phyloP scores from a whole-genome alignment of 2,113 vertebrate species.

The Cavia aperea region DNA sequence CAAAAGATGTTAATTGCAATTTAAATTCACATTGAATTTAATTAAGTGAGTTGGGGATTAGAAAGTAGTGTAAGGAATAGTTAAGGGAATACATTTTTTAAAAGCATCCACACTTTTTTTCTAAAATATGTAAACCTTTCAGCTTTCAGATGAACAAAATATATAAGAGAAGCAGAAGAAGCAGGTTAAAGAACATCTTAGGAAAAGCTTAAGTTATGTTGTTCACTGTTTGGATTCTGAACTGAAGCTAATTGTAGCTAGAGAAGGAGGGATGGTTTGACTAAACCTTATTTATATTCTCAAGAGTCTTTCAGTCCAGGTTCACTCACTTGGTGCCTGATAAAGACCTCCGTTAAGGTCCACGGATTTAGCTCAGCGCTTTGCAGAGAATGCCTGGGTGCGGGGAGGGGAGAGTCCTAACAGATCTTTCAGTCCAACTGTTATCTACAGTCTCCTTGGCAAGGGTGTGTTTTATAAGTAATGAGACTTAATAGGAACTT shows the following conservation, averaged over 20 bases:
- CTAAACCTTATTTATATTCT: constrained; percentile 44
- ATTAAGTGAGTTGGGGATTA: constrained; percentile 72
- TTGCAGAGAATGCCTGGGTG: neutral
- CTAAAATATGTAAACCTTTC: constrained; percentile 57
- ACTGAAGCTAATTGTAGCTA: constrained; percentile 23
- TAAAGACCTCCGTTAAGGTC: constrained; percentile 16
- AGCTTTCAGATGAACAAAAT: constrained; percentile 29
- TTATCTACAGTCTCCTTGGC: neutral
- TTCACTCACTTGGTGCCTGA: constrained; percentile 1
- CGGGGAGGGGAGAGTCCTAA: neutral
- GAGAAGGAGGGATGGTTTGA: neutral
- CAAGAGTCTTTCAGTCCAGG: neutral
- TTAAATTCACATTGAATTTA: constrained; percentile 73
- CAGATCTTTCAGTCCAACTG: neutral
- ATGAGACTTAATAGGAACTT: neutral
- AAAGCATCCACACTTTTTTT: constrained; percentile 54
- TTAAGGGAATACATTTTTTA: constrained; percentile 67
- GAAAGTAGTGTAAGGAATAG: constrained; percentile 67
- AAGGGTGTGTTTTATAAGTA: neutral
- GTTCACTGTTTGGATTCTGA: constrained; percentile 17
- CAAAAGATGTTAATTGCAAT: constrained; percentile 75
- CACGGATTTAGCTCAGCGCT: neutral
- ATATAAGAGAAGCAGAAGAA: neutral
- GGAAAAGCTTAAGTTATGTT: constrained; percentile 6
- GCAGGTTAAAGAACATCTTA: constrained; percentile 34